Base-by-base conservation (phyloP, 2,888 invertebrate genomes). In the Rhodophaea formosa region DNA sequence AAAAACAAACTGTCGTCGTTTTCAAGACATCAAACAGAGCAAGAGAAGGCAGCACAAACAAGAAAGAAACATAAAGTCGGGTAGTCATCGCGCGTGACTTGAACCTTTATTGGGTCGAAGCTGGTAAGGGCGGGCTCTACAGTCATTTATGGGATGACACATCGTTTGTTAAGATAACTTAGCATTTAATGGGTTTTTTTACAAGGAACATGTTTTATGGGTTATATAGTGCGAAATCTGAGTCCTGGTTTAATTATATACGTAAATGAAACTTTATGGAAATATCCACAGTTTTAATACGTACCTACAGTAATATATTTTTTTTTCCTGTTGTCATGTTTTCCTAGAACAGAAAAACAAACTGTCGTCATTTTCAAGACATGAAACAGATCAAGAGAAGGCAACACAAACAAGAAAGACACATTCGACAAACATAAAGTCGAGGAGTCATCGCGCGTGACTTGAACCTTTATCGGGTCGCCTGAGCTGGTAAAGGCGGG, bases 11-110 rank as follows among this genome's bases (percentile, higher is more conserved):
- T 14, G 16, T 57, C 64, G 63, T 65, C 67, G 66, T 66, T 69
- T 65, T 68, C 63, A 67, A 65, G 66, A 68, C 63, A 62, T 70
- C 70, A 71, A 68, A 69, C 65, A 66, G 68, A 68, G 66, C 68
- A 62, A 71, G 69, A 66, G 71, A 65, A 62, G 57, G 60, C 60
- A 71, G 77, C 23, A 51, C 35, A 51, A 51, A 30, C 29, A 47
- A 14, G n/a, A 30, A 47, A 29, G 3, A 30, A 47, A 16, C 51
- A 51, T 51, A 35, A 12, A 32, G 35, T 12, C 15, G 3, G 15
- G 35, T 14, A 53, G 74, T 73, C 69, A 67, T 35, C 61, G 74
- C 68, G 75, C 83, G 85, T 84, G 84, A 83, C 77, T 66, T 57
- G 77, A 77, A 77, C 68, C 68, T 72, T 71, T 74, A 75, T 66